Percentiles rank a stretch among this genome's conserved stretches.
Conservation (phyloP, 2,113 vertebrate species). For the Mirounga angustirostris region DNA sequence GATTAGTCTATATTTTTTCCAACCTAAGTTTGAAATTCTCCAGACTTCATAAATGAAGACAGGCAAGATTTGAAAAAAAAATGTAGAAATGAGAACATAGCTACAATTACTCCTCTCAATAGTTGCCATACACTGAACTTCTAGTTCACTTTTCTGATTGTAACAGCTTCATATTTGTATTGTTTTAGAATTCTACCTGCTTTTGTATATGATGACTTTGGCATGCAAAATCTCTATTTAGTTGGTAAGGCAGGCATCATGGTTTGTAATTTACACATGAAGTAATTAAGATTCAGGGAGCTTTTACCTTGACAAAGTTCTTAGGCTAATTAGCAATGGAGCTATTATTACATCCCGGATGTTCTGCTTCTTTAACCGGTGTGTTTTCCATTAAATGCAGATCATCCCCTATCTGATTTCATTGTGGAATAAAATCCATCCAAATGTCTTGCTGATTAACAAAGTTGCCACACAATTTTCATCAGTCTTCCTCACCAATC, state of each 20-base stretch:
- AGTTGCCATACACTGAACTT: not conserved
- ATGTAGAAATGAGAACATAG: not conserved
- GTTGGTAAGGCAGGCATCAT: not conserved
- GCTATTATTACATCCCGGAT: conserved; percentile 37
- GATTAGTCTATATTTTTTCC: not conserved
- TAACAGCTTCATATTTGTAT: not conserved
- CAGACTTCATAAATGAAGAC: not conserved
- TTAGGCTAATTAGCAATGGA: conserved; percentile 67
- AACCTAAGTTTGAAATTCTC: not conserved
- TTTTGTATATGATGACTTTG: conserved; percentile 43
- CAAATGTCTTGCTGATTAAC: conserved; percentile 49
- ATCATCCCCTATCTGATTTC: conserved; percentile 46
- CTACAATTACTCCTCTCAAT: not conserved
- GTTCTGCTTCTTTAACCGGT: conserved; percentile 53
- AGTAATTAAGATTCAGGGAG: conserved; percentile 67
- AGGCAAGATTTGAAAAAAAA: not conserved
- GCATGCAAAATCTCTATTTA: not conserved
- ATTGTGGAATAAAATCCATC: conserved; percentile 60
- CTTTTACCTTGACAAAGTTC: conserved; percentile 62
- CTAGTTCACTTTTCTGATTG: not conserved
- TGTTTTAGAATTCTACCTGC: conserved; percentile 20
- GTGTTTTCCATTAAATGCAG: conserved; percentile 38
- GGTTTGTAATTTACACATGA: conserved; percentile 58
- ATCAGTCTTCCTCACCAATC: conserved; percentile 57
- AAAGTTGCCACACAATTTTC: conserved; percentile 49